Evolutionary conservation across 2,113 vertebrate genomes (phyloP).

Genomic region (Anolis sagrei): DNA sequence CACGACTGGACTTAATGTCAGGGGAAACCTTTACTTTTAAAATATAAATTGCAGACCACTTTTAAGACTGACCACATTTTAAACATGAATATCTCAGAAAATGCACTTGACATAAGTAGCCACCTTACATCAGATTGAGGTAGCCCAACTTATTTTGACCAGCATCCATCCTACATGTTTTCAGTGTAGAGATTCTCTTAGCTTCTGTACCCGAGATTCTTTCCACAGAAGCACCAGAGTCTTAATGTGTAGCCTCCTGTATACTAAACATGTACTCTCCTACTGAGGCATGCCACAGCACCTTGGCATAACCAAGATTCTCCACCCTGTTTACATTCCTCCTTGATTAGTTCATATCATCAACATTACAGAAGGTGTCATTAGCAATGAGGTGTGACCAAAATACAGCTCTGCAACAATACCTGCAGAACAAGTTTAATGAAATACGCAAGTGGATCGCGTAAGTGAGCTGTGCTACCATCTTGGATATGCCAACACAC

Average conservation of each 20-base stretch:
- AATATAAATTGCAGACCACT: too few species aligned
- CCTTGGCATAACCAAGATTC: neutral
- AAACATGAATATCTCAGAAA: too few species aligned
- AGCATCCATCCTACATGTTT: neutral
- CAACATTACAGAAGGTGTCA: neutral
- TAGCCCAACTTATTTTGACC: neutral
- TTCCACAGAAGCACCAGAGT: neutral
- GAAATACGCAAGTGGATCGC: neutral
- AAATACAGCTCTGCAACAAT: neutral
- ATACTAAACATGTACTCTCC: too few species aligned
- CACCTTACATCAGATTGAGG: too few species aligned
- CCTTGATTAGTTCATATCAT: neutral
- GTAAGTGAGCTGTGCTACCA: neutral
- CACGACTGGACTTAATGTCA: too few species aligned
- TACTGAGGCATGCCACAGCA: neutral
- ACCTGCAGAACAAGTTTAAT: slow-evolving; percentile 9
- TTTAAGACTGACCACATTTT: too few species aligned
- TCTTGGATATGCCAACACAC: neutral
- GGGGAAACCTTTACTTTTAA: too few species aligned
- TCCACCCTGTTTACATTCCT: slow-evolving; percentile 25
- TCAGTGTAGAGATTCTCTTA: neutral
- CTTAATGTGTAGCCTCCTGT: neutral
- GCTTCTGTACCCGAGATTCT: neutral
- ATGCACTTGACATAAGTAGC: too few species aligned
- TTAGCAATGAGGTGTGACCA: neutral